These are phyloP conservation scores for Pleuronectes platessa DNA, from an alignment of 2,113 vertebrate species.

Conservation along the genomic window DNA sequence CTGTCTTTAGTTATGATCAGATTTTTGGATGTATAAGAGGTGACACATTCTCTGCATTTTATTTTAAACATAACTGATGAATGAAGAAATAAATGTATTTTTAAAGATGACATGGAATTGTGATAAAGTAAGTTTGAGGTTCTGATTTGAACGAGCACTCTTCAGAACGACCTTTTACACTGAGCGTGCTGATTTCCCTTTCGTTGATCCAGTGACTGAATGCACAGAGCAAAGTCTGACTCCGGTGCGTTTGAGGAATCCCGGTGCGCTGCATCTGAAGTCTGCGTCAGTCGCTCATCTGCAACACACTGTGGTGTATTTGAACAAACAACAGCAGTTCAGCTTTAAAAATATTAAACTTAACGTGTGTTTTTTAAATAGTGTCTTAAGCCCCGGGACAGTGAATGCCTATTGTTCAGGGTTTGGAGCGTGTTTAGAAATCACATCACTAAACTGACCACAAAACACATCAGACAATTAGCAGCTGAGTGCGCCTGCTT, in stretches of 20 bases:
- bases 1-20: background rate
- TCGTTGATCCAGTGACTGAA: constrained; percentile 10
- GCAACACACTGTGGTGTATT: constrained; percentile 11
- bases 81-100: background rate
- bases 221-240: constrained; percentile 23
- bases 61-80: background rate
- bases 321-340: background rate
- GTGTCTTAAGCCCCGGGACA: background rate
- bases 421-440: background rate
- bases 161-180: background rate
- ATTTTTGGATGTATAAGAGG: background rate
- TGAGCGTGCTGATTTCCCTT: background rate
- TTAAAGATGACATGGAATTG: background rate
- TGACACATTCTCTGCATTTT: background rate
- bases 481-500: constrained; percentile 11
- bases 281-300: background rate
- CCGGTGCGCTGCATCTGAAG: constrained; percentile 9
- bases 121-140: background rate
- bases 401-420: background rate
- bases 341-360: constrained; percentile 2
- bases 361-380: background rate
- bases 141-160: background rate
- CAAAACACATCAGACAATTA: constrained; percentile 2
- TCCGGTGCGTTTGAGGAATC: background rate
- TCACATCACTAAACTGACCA: background rate